Conservation (phyloP, 2,797 vertebrate species). For the Odontamblyopus rebecca region DNA sequence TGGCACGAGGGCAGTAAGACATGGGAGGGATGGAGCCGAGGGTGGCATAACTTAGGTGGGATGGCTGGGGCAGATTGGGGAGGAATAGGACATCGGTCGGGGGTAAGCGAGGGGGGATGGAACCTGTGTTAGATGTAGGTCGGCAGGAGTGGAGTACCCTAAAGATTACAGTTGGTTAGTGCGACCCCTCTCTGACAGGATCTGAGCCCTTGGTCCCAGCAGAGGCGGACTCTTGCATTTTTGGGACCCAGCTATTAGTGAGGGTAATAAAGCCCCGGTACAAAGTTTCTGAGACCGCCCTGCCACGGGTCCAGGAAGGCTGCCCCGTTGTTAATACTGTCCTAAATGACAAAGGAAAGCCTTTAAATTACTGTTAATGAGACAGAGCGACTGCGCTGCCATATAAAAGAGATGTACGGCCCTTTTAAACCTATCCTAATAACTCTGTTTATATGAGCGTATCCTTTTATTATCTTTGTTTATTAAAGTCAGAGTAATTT, state of each 20-base stretch:
- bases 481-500: conserved; percentile 63
- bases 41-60: conserved; percentile 70
- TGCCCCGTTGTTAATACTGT: conserved; percentile 54
- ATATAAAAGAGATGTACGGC: conserved; percentile 43
- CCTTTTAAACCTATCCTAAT: conserved; percentile 52
- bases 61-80: conserved; percentile 68
- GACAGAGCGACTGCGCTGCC: conserved; percentile 21
- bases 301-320: conserved; percentile 50
- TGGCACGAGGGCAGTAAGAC: conserved; percentile 66
- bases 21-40: conserved; percentile 67
- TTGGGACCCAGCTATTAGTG: conserved; percentile 68
- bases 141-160: conserved; percentile 75
- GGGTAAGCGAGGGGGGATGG: conserved; percentile 64
- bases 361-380: conserved; percentile 57
- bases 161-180: conserved; percentile 77
- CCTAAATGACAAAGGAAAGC: conserved; percentile 44
- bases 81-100: conserved; percentile 60
- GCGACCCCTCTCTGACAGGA: conserved; percentile 76
- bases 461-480: conserved; percentile 68
- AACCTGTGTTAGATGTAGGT: conserved; percentile 73
- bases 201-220: conserved; percentile 74
- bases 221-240: conserved; percentile 73
- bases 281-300: conserved; percentile 66
- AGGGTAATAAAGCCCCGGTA: conserved; percentile 73
- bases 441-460: conserved; percentile 54